Conservation (phyloP, 2,113 vertebrate genomes). For the Corythornis cristatus region DNA sequence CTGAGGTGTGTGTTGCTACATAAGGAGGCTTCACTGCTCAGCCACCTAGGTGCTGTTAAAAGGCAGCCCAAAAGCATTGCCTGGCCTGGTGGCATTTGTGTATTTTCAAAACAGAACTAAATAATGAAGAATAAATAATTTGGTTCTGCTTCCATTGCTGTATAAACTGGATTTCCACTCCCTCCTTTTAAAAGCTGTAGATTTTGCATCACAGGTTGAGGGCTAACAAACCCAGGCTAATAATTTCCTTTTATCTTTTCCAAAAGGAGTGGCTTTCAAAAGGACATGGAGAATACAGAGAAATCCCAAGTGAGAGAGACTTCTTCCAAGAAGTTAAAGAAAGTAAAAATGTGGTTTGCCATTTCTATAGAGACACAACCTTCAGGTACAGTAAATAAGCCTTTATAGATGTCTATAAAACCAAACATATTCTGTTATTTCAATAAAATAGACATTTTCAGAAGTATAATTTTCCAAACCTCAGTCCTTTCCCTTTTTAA, state of each 20-base stretch:
- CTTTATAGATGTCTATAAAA: background rate
- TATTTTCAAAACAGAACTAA: background rate
- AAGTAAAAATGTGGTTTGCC: slow-evolving; percentile 95
- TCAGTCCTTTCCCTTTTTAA: background rate
- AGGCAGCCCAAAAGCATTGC: background rate
- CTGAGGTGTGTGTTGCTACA: background rate
- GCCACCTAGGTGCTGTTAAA: background rate
- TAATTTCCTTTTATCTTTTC: slow-evolving; percentile 36
- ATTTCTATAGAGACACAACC: slow-evolving; percentile 94
- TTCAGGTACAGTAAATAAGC: slow-evolving; percentile 84
- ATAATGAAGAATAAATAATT: background rate
- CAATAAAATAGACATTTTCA: background rate
- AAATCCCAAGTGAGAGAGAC: slow-evolving; percentile 93
- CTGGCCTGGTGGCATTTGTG: background rate
- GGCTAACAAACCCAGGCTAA: background rate
- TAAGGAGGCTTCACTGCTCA: background rate
- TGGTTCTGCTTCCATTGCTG: background rate
- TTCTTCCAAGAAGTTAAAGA: slow-evolving; percentile 97
- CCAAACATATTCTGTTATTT: background rate
- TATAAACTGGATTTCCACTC: background rate
- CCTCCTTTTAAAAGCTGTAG: background rate
- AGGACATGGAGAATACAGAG: slow-evolving; percentile 95
- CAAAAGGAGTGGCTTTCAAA: slow-evolving; percentile 94
- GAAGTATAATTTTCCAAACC: background rate
- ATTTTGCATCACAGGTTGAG: background rate